Base-by-base conservation (phyloP, 2,113 vertebrate genomes). In the Silurus asotus region DNA sequence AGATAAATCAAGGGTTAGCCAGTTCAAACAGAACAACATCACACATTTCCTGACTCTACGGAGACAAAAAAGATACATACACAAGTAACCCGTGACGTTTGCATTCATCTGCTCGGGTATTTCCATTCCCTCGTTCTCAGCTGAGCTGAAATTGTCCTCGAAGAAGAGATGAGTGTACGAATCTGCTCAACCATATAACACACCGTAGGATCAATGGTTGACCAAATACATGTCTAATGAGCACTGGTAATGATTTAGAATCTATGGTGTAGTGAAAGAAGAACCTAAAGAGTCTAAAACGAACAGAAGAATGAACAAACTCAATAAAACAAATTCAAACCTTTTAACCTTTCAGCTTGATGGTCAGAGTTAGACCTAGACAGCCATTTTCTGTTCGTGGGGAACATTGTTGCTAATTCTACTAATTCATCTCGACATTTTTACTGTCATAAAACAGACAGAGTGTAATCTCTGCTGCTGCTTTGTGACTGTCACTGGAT, bases 401-500 rank as follows among this genome's bases (percentile, higher is more conserved):
- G 17, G 55, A 59, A 25, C 17, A 59, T 79, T 5, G 25, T 28
- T 1, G n/a, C 55, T 37, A 45, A 59, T 83, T 75, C 51, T 37
- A 37, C 37, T 37, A 37, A 37, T 37, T 37, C 28, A 37, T 65
- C 51, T 11, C 65, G n/a, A 67, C 37, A 37, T 64, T 61, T 37
- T 37, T 37, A 37, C 37, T 37, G 37, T 37, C 14, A 48, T 86
- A 56, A 72, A 82, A 82, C 55, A 74, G 69, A 79, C 76, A 15
- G 5, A 23, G 3, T 7, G 37, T 81, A 86, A 86, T 58, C 81
- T 78, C 15, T 28, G 23, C 53, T 64, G 64, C 19, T 58, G 61
- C 53, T 78, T 78, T 61, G 48, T 79, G 58, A 55, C 81, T 69
- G 81, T 76, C 67, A 62, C 64, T 59, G 58, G 81, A 87, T 88